Evolutionary conservation across 2,797 vertebrate genomes (phyloP), one percentile per base, ranked within the genome.

Genomic region (Acipenser ruthenus): DNA sequence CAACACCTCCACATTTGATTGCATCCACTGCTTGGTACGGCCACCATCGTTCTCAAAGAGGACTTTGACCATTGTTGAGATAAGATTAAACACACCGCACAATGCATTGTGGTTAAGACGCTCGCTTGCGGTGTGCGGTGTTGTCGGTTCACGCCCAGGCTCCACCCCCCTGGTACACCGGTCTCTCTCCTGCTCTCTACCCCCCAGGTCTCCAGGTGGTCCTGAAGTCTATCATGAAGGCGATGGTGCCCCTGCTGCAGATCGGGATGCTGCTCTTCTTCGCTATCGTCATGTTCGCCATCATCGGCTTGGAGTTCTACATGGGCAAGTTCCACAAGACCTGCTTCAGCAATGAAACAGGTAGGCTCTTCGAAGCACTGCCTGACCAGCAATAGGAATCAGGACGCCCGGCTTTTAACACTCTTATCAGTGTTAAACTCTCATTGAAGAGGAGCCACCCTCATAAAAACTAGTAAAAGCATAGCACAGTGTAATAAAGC

Each of bases 201-300:
- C 53, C 58, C 61, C 10, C 80, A 98, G 96, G 96, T 73, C 80
- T 99, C 70, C 96, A 98, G 88, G 96, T 99, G 75, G 96, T 99
- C 49, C 80, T 99, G 79, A 99, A 98, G 87, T 99, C 96, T 72
- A 99, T 99, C 71, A 98, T 98, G 96, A 99, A 99, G 84, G 96
- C 96, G 23, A 99, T 98, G 95, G 94, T 97, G n/a, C 96, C 96
- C 0, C 83, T 99, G 69, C 93, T 99, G 55, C 96, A 98, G 87
- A 98, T 99, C 0, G 96, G 96, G 67, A 79, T 99, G 78, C 89
- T 99, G 60, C 92, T 99, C 2, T 99, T 99, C 89, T 99, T 99
- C 0, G 96, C 96, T 76, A 99, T 99, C 0, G 92, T 99, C 75
- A 99, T 99, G 95, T 99, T 99, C 53, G 96, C 96, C 82, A 99